Evolutionary conservation across 2,113 vertebrate genomes (phyloP).

Genomic region (Aphyosemion australe): DNA sequence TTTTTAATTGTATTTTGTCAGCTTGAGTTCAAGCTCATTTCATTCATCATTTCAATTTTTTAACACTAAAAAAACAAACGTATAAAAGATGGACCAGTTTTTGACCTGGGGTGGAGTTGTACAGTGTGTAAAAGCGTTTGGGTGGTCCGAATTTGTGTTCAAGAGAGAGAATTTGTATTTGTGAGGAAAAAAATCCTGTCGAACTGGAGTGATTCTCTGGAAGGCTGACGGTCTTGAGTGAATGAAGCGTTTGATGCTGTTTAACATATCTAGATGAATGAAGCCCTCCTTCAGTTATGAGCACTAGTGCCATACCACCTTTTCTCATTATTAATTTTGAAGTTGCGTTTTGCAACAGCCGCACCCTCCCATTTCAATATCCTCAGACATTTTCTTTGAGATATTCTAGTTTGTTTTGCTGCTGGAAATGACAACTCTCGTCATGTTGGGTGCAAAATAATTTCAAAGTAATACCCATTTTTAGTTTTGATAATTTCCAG

Average conservation of each 20-base stretch:
- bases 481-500: slow-evolving; percentile 85
- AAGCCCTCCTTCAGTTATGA: slow-evolving; percentile 78
- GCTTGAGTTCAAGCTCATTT: slow-evolving; percentile 58
- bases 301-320: slow-evolving; percentile 71
- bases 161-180: slow-evolving; percentile 40
- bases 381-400: slow-evolving; percentile 60
- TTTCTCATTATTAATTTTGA: slow-evolving; percentile 23
- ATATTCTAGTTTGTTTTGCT: slow-evolving; percentile 75
- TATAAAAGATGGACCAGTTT: slow-evolving; percentile 43
- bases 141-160: slow-evolving; percentile 31
- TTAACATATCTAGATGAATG: slow-evolving; percentile 75
- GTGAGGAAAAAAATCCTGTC: slow-evolving; percentile 50
- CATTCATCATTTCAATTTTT: slow-evolving; percentile 39
- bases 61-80: slow-evolving; percentile 6
- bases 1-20: slow-evolving; percentile 20
- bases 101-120: slow-evolving; percentile 33
- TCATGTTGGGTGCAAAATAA: slow-evolving; percentile 80
- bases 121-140: slow-evolving; percentile 41
- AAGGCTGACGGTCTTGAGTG: slow-evolving; percentile 79
- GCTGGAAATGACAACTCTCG: slow-evolving; percentile 82
- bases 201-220: slow-evolving; percentile 63
- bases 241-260: slow-evolving; percentile 47
- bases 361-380: slow-evolving; percentile 21
- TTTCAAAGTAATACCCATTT: slow-evolving; percentile 75
- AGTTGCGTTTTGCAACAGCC: slow-evolving; percentile 32